Conservation (phyloP, 2,113 vertebrate species). For the Pedetes capensis region DNA sequence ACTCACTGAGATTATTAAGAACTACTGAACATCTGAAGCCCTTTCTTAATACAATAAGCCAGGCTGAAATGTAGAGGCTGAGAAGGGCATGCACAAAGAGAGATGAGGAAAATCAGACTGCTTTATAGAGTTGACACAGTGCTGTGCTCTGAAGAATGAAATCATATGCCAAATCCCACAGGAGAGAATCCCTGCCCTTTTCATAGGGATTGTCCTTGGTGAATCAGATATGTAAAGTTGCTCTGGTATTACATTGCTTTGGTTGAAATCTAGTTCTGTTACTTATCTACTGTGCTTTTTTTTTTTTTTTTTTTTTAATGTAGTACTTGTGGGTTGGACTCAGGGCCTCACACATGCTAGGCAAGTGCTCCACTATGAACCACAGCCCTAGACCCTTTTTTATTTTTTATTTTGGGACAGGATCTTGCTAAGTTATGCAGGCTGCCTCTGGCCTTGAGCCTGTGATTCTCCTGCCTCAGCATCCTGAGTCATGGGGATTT, state of each 20-base stretch:
- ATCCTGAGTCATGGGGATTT: no score
- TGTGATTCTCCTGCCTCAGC: no score
- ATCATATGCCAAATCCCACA: not conserved
- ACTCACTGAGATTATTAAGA: not conserved
- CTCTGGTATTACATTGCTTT: not conserved
- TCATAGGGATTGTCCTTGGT: not conserved
- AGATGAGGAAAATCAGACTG: not conserved
- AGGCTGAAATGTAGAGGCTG: not conserved
- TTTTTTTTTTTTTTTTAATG: no score
- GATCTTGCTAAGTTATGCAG: no score
- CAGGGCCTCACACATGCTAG: no score
- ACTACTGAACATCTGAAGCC: constrained; percentile 11
- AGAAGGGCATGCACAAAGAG: not conserved
- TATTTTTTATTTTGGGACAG: no score
- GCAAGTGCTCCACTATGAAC: no score
- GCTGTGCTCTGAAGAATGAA: not conserved
- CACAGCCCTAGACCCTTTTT: no score
- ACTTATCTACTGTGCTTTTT: not conserved
- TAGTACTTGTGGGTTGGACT: no score
- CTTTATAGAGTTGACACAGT: not conserved
- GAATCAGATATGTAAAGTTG: not conserved
- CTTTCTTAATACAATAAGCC: constrained; percentile 22
- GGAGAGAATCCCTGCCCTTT: not conserved
- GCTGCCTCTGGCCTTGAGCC: no score
- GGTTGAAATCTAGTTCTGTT: not conserved